Evolutionary conservation across 2,888 invertebrate species (phyloP).

Genomic region (Chromoteleia sp.): DNA sequence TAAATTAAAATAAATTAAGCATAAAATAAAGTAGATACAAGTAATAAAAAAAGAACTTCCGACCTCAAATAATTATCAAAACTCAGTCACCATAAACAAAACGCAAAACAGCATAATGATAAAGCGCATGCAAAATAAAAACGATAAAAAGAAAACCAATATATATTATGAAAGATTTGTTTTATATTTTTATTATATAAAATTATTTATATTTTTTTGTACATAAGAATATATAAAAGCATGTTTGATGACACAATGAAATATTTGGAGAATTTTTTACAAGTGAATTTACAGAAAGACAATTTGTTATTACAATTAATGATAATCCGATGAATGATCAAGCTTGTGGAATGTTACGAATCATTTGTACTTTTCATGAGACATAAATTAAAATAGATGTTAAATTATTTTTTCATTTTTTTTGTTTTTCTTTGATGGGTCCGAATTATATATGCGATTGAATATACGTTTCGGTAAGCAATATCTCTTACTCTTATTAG

Average conservation of each 20-base stretch:
- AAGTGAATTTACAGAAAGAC: constrained; percentile 31
- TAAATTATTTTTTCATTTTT: constrained; percentile 14
- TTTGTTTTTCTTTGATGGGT: constrained; percentile 43
- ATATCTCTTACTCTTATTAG: constrained; percentile 83
- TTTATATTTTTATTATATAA: constrained; percentile 49
- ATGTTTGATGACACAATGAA: constrained; percentile 14
- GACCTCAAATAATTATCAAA: constrained; percentile 38
- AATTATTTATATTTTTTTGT: constrained; percentile 37
- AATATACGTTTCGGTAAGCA: constrained; percentile 63
- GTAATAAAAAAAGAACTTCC: constrained; percentile 41
- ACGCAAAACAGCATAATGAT: constrained; percentile 21
- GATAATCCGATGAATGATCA: constrained; percentile 23
- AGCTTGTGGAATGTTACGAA: constrained; percentile 31
- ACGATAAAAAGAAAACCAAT: constrained; percentile 57
- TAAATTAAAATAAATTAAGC: no score
- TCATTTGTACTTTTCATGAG: not conserved
- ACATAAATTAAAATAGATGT: constrained; percentile 3
- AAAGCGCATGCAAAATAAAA: constrained; percentile 57
- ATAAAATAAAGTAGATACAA: no score
- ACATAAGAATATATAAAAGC: constrained; percentile 50
- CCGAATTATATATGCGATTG: constrained; percentile 46
- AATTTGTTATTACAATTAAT: constrained; percentile 9
- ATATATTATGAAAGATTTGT: constrained; percentile 24
- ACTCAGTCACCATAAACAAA: constrained; percentile 43
- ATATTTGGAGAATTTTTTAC: constrained; percentile 3